Evolutionary conservation across 1,140 invertebrate genomes (phyloP).

Genomic region (Drosophila triauraria): DNA sequence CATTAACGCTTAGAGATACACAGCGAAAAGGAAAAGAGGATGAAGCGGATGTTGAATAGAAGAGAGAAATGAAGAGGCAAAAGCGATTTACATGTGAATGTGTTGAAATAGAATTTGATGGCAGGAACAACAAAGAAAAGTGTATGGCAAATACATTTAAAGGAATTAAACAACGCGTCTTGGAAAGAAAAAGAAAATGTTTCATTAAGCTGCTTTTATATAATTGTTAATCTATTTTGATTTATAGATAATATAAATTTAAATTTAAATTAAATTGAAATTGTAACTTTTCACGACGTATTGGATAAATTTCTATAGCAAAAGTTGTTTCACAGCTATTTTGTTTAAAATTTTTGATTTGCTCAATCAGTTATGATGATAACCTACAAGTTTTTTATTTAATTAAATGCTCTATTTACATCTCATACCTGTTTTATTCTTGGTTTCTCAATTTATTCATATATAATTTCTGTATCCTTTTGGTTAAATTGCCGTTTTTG

Average conservation of each 20-base stretch:
- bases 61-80: constrained; percentile 20
- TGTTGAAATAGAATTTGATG: constrained; percentile 80
- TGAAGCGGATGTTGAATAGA: background rate
- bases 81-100: constrained; percentile 77
- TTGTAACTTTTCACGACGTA: too few relatives aligned
- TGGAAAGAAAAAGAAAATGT: constrained; percentile 1
- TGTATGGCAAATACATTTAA: constrained; percentile 75
- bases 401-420: background rate
- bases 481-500: background rate
- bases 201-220: too few relatives aligned
- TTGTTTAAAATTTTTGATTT: too few relatives aligned
- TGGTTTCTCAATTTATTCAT: background rate
- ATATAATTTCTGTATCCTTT: constrained; percentile 1
- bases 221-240: background rate
- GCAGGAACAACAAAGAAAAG: constrained; percentile 58
- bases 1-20: constrained; percentile 73
- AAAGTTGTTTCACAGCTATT: too few relatives aligned
- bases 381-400: background rate
- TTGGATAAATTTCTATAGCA: too few relatives aligned
- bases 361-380: background rate
- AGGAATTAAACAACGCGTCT: constrained; percentile 52
- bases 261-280: background rate
- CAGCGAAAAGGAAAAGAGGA: constrained; percentile 12
- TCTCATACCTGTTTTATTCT: background rate
- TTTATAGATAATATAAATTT: background rate